Conservation (phyloP, 2,888 invertebrate genomes). For the Cyrtodaria siliqua region DNA sequence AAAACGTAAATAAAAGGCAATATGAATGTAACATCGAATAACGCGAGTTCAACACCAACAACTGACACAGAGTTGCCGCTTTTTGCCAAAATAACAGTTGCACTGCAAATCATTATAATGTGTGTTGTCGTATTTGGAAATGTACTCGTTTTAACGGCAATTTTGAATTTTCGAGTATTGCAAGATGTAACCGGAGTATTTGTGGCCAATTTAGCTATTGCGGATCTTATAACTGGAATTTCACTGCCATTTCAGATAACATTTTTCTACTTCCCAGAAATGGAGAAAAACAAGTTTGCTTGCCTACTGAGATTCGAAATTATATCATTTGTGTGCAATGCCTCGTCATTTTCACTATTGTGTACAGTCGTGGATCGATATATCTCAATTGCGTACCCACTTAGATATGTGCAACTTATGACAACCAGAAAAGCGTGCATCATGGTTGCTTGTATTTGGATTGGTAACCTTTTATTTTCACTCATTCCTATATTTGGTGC, state of each 20-base stretch:
- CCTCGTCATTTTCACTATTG: constrained; percentile 63
- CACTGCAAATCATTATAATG: no score
- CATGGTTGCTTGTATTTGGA: constrained; percentile 60
- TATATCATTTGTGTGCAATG: constrained; percentile 62
- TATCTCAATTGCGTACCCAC: constrained; percentile 65
- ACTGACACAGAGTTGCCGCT: constrained; percentile 50
- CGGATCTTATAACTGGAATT: constrained; percentile 71
- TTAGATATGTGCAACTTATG: constrained; percentile 78
- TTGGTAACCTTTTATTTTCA: constrained; percentile 44
- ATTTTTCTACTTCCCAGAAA: constrained; percentile 59
- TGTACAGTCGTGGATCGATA: constrained; percentile 67
- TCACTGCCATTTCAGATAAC: constrained; percentile 66
- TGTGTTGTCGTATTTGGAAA: no score
- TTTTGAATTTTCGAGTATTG: constrained; percentile 57
- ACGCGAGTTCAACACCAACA: no score
- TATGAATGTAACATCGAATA: no score
- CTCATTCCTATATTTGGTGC: constrained; percentile 50
- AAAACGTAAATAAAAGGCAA: no score
- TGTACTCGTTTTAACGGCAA: constrained; percentile 62
- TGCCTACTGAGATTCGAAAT: no score
- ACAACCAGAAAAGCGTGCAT: constrained; percentile 72
- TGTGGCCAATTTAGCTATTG: constrained; percentile 69
- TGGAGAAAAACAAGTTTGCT: constrained; percentile 53
- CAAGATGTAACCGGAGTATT: constrained; percentile 71
- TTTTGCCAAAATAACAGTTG: constrained; percentile 50